A percentile compares a stretch with the other conserved stretches of the same genome.
phyloP scores from a whole-genome alignment of 2,797 vertebrate genomes.

The Rhincodon typus region DNA sequence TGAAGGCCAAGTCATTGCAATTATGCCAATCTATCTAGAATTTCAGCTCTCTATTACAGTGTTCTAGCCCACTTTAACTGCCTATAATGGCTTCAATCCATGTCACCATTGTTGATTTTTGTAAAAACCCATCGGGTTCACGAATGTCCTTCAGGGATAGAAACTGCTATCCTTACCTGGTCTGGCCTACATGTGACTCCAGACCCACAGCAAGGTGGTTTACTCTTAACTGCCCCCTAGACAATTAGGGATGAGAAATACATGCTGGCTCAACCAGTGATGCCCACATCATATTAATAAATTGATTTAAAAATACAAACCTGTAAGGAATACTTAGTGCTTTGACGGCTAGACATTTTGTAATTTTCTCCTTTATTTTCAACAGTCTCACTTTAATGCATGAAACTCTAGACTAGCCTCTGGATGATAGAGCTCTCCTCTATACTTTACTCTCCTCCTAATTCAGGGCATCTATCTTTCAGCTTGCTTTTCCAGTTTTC shows the following conservation, averaged over 20 bases:
- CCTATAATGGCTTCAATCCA: neutral
- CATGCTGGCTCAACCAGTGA: too few relatives aligned
- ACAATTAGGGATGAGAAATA: too few relatives aligned
- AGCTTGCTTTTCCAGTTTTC: too few relatives aligned
- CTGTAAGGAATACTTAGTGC: neutral
- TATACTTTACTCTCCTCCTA: neutral
- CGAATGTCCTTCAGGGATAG: too few relatives aligned
- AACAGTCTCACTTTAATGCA: neutral
- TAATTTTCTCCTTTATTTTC: neutral
- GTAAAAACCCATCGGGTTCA: too few relatives aligned
- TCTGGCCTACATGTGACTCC: too few relatives aligned
- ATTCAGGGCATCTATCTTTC: neutral
- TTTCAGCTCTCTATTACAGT: neutral
- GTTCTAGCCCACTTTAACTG: neutral
- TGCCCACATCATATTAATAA: too few relatives aligned
- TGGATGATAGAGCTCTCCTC: neutral
- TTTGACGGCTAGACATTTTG: neutral
- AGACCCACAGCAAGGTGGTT: too few relatives aligned
- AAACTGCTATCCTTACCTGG: too few relatives aligned
- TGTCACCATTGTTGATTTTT: too few relatives aligned
- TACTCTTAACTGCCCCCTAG: too few relatives aligned
- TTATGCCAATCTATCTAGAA: neutral
- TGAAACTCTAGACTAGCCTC: neutral
- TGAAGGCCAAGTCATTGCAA: neutral
- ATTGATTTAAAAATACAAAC: neutral